phyloP scores from a whole-genome alignment of 2,888 invertebrate genomes.

The Pollenia amentaria region DNA sequence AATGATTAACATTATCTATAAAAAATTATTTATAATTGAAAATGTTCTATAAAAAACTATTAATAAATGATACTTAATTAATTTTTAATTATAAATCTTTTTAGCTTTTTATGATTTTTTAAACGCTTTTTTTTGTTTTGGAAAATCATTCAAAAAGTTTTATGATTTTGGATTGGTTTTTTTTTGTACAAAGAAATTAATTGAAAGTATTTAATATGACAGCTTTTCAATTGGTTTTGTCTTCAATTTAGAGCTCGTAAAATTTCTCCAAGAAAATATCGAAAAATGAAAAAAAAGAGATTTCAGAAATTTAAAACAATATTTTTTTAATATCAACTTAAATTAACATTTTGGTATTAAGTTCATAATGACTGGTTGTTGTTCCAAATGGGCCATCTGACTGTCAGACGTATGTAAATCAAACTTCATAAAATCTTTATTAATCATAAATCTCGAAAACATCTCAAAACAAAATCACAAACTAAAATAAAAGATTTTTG shows the following conservation, averaged over 20 bases:
- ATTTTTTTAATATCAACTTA: background rate
- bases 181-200: conserved; percentile 49
- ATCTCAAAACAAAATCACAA: conserved; percentile 18
- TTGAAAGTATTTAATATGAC: conserved; percentile 51
- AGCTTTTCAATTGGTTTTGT: conserved; percentile 46
- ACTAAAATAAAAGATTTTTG: conserved; percentile 34
- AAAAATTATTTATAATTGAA: too few species aligned
- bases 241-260: conserved; percentile 34
- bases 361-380: background rate
- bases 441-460: conserved; percentile 70
- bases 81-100: too few species aligned
- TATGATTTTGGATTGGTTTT: background rate
- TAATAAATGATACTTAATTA: too few species aligned
- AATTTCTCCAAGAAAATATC: conserved; percentile 11
- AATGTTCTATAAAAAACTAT: too few species aligned
- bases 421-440: conserved; percentile 71
- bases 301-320: conserved; percentile 5
- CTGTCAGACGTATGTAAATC: conserved; percentile 59
- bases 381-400: background rate
- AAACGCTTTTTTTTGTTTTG: background rate
- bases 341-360: conserved; percentile 6
- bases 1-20: too few species aligned
- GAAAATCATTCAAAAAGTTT: too few species aligned
- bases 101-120: background rate
- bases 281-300: background rate